A percentile compares a stretch with the other conserved stretches of the same genome.
phyloP scores from a whole-genome alignment of 2,888 invertebrate genomes.

The Idaea biselata region DNA sequence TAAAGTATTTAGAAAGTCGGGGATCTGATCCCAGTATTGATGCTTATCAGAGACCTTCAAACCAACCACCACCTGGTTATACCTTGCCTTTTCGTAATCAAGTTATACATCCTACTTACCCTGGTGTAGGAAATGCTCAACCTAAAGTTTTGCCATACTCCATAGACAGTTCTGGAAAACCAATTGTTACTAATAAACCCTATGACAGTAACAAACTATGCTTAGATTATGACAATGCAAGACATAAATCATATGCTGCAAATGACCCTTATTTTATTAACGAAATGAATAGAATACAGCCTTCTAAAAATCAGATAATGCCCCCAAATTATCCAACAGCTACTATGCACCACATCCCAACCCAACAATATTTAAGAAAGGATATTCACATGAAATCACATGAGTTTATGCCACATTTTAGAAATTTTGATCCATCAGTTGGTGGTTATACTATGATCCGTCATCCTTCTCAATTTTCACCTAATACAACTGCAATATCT shows the following conservation, averaged over 20 bases:
- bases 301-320: constrained; percentile 54
- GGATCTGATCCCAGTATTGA: constrained; percentile 58
- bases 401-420: constrained; percentile 59
- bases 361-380: constrained; percentile 62
- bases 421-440: constrained; percentile 54
- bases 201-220: constrained; percentile 62
- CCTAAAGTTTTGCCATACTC: constrained; percentile 60
- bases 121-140: constrained; percentile 55
- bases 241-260: constrained; percentile 51
- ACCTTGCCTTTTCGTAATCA: constrained; percentile 59
- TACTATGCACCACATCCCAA: constrained; percentile 52
- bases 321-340: constrained; percentile 56
- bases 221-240: constrained; percentile 58
- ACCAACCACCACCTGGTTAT: constrained; percentile 51
- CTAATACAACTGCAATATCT: constrained; percentile 67
- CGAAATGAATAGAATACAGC: constrained; percentile 54
- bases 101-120: constrained; percentile 60
- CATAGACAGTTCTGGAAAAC: constrained; percentile 50
- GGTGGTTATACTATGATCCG: constrained; percentile 52
- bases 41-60: constrained; percentile 57
- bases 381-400: constrained; percentile 55
- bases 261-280: constrained; percentile 59
- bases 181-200: constrained; percentile 54
- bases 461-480: constrained; percentile 66
- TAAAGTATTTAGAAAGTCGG: constrained; percentile 66